Evolutionary conservation across 35 echinoderm and acorn worm species (phyloP), one percentile per base, ranked within the genome.

Genomic region (Lytechinus pictus): DNA sequence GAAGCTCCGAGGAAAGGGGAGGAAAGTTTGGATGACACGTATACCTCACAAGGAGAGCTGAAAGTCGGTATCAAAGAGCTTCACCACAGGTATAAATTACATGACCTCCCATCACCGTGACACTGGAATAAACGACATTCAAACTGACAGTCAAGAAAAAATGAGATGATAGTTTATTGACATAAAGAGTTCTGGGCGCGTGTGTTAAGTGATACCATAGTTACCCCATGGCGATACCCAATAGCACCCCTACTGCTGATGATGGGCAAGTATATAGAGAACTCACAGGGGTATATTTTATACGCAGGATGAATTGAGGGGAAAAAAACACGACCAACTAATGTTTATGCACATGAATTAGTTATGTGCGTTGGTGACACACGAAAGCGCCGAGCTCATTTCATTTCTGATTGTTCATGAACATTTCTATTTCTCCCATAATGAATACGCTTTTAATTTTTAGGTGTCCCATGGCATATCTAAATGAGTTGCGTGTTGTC

Each of bases 21-120:
- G 16, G 6, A 79, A 24, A 44, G 33, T 44, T 44, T 44, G 33
- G 16, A 7, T 24, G 66, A 79, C 66, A 79, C 1, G 66, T 16
- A 79, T 79, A 79, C 66, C 66, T 79, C 66, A 79, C 66, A 79
- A 56, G 52, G 53, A 94, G 27, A 54, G 28, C 8, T n/a, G 0
- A 86, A 8, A 53, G 24, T 33, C 27, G 19, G 92, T 21, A 52
- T 54, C 52, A 60, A 57, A 10, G 8, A 94, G 28, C 52, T 52
- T 54, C 11, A 94, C 52, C 8, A 56, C 56, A 13, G 89, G 89
- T 24, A 52, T 91, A 94, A 94, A 94, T 79, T 24, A 79, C n/a
- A 24, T 79, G 66, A 79, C 66, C 66, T 79, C 66, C 19, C 19
- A 79, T 91, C 89, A 53, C 19, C 19, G n/a, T 91, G 27, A 53